phyloP scores from a whole-genome alignment of 2,888 invertebrate genomes.

The Dusona sp. region DNA sequence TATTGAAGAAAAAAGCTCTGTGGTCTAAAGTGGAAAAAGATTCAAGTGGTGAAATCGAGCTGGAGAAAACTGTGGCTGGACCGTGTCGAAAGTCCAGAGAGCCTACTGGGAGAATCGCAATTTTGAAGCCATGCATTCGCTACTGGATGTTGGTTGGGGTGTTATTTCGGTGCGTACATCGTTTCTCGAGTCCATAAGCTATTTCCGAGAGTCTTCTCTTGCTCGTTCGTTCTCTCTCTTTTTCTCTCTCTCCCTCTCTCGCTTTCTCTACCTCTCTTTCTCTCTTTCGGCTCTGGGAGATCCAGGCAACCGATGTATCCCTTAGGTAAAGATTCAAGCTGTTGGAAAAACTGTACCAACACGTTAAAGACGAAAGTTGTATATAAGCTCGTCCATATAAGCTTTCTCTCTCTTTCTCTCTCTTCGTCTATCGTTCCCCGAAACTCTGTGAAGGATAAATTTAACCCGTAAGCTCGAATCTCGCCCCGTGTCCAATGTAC shows the following conservation, averaged over 20 bases:
- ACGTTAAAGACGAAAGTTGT: conserved; percentile 54
- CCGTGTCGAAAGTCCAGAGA: conserved; percentile 55
- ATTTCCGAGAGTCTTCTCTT: conserved; percentile 66
- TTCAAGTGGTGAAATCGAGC: conserved; percentile 2
- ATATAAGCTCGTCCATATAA: conserved; percentile 49
- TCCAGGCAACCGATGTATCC: conserved; percentile 45
- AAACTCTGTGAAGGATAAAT: conserved; percentile 80
- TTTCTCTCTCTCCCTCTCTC: conserved; percentile 25
- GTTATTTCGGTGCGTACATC: conserved; percentile 67
- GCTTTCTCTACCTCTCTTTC: neutral
- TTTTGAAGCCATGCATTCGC: conserved; percentile 64
- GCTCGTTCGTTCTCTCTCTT: neutral
- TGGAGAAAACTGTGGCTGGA: conserved; percentile 45
- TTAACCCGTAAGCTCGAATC: conserved; percentile 75
- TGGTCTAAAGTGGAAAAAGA: conserved; percentile 5
- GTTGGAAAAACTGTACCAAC: conserved; percentile 48
- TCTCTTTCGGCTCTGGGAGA: conserved; percentile 34
- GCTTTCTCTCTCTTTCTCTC: conserved; percentile 31
- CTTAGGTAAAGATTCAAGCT: conserved; percentile 34
- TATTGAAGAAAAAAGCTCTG: neutral
- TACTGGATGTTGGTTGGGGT: conserved; percentile 60
- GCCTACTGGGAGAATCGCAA: conserved; percentile 50
- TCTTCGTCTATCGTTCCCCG: conserved; percentile 67
- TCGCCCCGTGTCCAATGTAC: conserved; percentile 54
- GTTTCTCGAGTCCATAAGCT: conserved; percentile 69